These are phyloP conservation scores for Agrochola circellaris DNA, from an alignment of 2,888 invertebrate species.

Conservation along the genomic window DNA sequence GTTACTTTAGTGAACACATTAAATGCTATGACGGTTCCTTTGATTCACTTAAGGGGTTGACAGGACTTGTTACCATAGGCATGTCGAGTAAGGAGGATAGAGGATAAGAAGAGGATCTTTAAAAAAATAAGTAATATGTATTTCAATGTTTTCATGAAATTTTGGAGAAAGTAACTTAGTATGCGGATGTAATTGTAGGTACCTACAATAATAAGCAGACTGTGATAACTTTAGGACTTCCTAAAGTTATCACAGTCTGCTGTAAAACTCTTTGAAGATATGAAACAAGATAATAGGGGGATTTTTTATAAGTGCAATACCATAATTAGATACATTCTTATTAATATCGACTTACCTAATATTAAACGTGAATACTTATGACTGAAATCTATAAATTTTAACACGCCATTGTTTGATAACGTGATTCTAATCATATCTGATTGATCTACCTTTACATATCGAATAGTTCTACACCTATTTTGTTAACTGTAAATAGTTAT, in stretches of 20 bases:
- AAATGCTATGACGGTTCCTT: neutral
- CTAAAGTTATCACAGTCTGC: neutral
- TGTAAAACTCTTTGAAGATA: neutral
- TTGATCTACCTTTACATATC: conserved; percentile 27
- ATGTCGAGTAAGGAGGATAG: neutral
- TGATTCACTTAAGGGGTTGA: neutral
- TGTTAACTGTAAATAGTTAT: conserved; percentile 14
- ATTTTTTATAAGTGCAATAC: neutral
- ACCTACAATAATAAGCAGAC: too few relatives aligned
- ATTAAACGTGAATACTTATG: neutral
- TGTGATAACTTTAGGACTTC: too few relatives aligned
- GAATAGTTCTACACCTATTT: conserved; percentile 20
- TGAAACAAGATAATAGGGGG: neutral
- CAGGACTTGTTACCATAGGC: neutral
- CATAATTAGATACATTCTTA: neutral
- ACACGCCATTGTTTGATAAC: conserved; percentile 39
- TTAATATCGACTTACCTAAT: neutral
- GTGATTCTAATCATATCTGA: conserved; percentile 37
- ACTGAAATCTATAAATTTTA: conserved; percentile 19
- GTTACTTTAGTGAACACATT: neutral
- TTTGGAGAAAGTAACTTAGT: neutral
- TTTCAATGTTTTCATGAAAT: neutral
- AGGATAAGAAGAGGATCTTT: too few relatives aligned
- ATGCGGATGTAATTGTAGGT: too few relatives aligned
- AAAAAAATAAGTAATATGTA: neutral